Conservation (phyloP, 2,797 vertebrate species). For the Acridotheres tristis region DNA sequence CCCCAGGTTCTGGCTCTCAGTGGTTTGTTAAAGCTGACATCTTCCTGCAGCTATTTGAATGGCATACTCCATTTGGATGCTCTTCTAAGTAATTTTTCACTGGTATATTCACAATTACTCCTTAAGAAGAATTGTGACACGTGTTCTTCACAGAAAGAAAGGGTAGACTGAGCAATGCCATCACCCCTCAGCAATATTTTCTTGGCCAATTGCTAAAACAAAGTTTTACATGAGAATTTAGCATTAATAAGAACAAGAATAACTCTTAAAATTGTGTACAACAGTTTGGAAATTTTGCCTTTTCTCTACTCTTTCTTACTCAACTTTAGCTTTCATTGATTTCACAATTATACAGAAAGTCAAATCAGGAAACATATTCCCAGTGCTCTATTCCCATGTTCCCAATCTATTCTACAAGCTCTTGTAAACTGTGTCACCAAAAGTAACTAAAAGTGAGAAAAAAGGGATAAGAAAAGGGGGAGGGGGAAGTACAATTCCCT, state of each 20-base stretch:
- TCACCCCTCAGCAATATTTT: not conserved
- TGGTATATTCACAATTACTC: not conserved
- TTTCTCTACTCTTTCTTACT: not conserved
- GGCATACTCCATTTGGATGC: not conserved
- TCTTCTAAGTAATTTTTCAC: not conserved
- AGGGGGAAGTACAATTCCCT: too few species aligned
- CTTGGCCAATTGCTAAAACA: not conserved
- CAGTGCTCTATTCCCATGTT: not conserved
- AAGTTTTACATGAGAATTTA: not conserved
- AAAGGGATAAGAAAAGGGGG: not conserved
- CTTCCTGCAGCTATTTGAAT: not conserved
- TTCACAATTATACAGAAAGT: not conserved
- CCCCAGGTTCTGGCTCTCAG: not conserved
- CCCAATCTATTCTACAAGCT: not conserved
- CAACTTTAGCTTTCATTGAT: not conserved
- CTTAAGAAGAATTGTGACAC: not conserved
- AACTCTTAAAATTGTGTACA: not conserved
- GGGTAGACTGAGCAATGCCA: not conserved
- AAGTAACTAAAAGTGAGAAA: not conserved
- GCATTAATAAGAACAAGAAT: not conserved
- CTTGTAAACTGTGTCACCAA: not conserved
- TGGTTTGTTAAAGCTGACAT: not conserved
- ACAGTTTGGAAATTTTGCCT: not conserved
- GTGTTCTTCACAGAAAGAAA: not conserved
- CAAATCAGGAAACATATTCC: not conserved